Evolutionary conservation across 1,140 invertebrate genomes (phyloP), one percentile per base, ranked within the genome.

Genomic region (Cydia splendana): DNA sequence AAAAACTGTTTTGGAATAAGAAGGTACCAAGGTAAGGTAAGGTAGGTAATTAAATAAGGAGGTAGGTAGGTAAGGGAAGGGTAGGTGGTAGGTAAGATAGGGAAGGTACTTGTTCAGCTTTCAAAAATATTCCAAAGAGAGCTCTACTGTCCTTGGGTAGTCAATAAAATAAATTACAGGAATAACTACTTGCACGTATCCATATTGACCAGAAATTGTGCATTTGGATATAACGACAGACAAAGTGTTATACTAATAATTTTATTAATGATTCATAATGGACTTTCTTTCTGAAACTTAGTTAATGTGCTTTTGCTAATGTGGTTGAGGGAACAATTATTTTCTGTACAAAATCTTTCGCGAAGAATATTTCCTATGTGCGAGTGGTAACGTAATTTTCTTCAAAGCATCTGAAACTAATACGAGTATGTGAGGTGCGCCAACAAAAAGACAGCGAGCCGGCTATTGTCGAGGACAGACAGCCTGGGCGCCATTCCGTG

Each of bases 361-460:
- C 57, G 57, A 9, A 24, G 57, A 62, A 62, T 62, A 62, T 62
- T 20, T 62, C 9, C 38, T 30, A 38, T 38, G 38, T 71, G 34
- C 15, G 67, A 12, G 34, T 42, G 67, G 30, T 71, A 71, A 71
- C 67, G 67, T 38, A 71, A 71, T 71, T 71, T 71, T 71, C 67
- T 75, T 74, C 38, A 73, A 34, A 65, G 65, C 76, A 20, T 12
- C 57, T 67, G 74, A 77, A 75, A 77, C 38, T 74, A 69, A 77
- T 74, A n/a, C n/a, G n/a, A n/a, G n/a, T n/a, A 77, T 77, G 76
- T 74, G 76, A 65, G 51, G 76, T 38, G 48, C 51, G 77, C 48
- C 73, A 75, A 81, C 80, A 81, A 79, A 78, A 75, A 71, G 77
- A 77, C 80, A 74, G 76, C 69, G 76, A 76, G 75, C 77, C 75